Conservation (phyloP, 1,140 invertebrate genomes). For the Prorops nasuta region DNA sequence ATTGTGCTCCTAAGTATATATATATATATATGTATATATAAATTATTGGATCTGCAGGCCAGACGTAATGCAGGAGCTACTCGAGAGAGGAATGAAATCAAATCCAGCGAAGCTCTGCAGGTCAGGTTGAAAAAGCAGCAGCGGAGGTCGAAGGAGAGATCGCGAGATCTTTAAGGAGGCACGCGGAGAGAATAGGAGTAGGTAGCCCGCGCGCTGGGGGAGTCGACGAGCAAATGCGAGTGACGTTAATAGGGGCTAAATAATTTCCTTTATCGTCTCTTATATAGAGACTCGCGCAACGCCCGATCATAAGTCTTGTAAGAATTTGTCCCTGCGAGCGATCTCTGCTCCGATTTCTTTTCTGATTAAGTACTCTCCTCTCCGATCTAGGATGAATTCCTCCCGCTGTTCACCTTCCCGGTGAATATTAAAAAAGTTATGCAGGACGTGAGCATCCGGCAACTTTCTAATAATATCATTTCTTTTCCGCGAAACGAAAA, state of each 20-base stretch:
- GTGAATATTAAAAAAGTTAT: constrained; percentile 29
- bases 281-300: constrained; percentile 26
- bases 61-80: no score
- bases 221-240: constrained; percentile 44
- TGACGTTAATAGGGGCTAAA: constrained; percentile 53
- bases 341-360: constrained; percentile 34
- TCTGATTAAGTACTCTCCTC: constrained; percentile 16
- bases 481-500: not conserved
- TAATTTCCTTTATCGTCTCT: constrained; percentile 45
- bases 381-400: constrained; percentile 13
- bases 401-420: not conserved
- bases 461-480: not conserved
- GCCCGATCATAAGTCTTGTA: no score
- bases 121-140: constrained; percentile 43
- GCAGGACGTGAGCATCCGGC: not conserved
- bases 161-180: no score
- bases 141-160: no score
- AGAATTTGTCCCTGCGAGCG: constrained; percentile 10
- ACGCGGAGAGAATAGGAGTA: no score
- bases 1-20: no score
- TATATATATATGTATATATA: no score
- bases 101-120: constrained; percentile 25
- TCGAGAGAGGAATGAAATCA: constrained; percentile 37
- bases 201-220: no score
- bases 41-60: no score